Evolutionary conservation across 2,113 vertebrate genomes (phyloP).

Genomic region (Phoxinus phoxinus): DNA sequence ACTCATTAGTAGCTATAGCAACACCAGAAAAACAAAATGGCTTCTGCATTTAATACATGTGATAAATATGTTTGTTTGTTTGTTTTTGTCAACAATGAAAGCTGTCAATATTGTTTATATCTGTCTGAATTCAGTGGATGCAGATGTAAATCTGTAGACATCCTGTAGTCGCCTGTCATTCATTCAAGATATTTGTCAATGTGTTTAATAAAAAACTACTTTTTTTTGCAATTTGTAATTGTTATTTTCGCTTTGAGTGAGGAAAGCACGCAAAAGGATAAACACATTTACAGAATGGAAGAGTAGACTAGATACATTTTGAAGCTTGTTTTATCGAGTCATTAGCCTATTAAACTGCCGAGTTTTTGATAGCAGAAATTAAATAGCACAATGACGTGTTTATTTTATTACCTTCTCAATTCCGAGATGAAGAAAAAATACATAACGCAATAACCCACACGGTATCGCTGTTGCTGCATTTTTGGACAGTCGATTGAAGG

Average conservation of each 20-base stretch:
- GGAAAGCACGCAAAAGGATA: background rate
- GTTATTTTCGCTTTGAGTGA: background rate
- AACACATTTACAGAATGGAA: background rate
- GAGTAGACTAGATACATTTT: background rate
- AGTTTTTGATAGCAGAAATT: background rate
- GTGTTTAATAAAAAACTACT: background rate
- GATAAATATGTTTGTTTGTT: background rate
- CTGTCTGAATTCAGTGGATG: background rate
- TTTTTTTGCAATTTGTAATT: too few relatives aligned
- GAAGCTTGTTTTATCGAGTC: background rate
- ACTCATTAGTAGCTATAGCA: background rate
- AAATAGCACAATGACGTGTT: too few relatives aligned
- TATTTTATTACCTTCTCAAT: background rate
- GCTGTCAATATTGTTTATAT: background rate
- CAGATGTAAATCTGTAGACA: background rate
- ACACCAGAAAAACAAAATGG: background rate
- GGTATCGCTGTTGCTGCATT: constrained; percentile 55
- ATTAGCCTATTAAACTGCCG: background rate
- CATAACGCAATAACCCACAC: constrained; percentile 13
- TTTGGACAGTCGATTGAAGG: background rate
- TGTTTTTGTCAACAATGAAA: background rate
- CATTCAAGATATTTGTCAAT: background rate
- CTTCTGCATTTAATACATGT: background rate
- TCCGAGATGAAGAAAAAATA: background rate
- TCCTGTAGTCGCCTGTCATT: background rate